Evolutionary conservation across 35 echinoderm and acorn worm genomes (phyloP), one percentile per base, ranked within the genome.

Genomic region (Patiria miniata): DNA sequence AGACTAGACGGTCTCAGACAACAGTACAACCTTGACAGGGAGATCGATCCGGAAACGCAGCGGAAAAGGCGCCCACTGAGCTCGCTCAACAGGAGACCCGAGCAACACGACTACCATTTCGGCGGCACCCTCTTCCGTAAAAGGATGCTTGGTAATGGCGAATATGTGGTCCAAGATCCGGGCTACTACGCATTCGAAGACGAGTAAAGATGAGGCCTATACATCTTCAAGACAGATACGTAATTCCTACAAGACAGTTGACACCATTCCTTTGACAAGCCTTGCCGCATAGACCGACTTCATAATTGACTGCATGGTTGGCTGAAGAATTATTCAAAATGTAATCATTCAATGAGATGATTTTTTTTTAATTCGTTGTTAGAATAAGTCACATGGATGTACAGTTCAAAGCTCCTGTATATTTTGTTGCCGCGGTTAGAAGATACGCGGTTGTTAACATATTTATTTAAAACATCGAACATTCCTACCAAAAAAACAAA

Each of bases 121-220:
- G 65, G 26, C 34, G 65, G 26, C 7, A 34, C 26, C 10, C 23
- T 73, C 29, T 73, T 73, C 65, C 65, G 65, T 26, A 73, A 73
- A 34, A 73, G 65, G 65, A 73, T 73, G 65, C 34, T 73, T 73
- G 34, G 34, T 28, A 73, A 26, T 26, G 21, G 65, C 34, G 65
- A 73, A 23, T 26, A 28, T 2, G 9, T 73, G 26, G 29, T 32
- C 29, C 65, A 73, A 34, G 65, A 73, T 34, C 65, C 65, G 10
- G 65, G 65, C 26, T 73, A 73, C 65, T 73, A 73, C 65, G 65
- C 65, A 15, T 73, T 73, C 65, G 65, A 73, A 34, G 65, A 73
- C 34, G 65, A 73, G 65, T 73, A 73, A 73, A 73, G 34, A 26
- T 26, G n/a, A n/a, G n/a, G n/a, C n/a, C n/a, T 16, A 73, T 1